Evolutionary conservation across 2,888 invertebrate species (phyloP).

Genomic region (Pseudolycoriella hygida): DNA sequence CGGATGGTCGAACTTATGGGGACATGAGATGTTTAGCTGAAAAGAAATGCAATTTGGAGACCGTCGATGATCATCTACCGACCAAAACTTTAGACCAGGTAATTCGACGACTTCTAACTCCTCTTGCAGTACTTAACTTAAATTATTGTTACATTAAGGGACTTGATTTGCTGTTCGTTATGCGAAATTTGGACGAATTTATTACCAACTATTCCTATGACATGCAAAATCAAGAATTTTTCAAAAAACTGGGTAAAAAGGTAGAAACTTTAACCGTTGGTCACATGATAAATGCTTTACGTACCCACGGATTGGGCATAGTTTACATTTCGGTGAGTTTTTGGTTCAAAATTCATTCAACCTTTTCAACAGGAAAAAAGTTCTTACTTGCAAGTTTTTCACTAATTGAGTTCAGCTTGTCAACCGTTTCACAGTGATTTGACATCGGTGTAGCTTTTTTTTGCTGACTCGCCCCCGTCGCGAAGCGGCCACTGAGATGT

Average conservation of each 20-base stretch:
- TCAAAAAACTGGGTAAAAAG: slow-evolving; percentile 78
- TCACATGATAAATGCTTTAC: slow-evolving; percentile 90
- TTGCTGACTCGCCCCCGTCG: too few species aligned
- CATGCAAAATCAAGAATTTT: slow-evolving; percentile 89
- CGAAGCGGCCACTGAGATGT: too few species aligned
- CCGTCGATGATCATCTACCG: slow-evolving; percentile 85
- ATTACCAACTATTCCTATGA: slow-evolving; percentile 89
- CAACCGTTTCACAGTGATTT: too few species aligned
- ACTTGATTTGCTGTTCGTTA: slow-evolving; percentile 88
- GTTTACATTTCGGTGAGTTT: slow-evolving; percentile 72
- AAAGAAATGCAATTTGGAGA: slow-evolving; percentile 60
- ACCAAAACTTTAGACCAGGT: slow-evolving; percentile 90
- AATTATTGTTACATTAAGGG: slow-evolving; percentile 34
- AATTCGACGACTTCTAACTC: slow-evolving; percentile 1
- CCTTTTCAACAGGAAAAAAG: too few species aligned
- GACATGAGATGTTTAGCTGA: slow-evolving; percentile 89
- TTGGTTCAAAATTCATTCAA: too few species aligned
- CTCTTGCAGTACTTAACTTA: not conserved
- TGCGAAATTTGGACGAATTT: slow-evolving; percentile 90
- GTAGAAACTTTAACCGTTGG: slow-evolving; percentile 88
- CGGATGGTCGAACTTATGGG: slow-evolving; percentile 95
- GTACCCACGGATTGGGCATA: slow-evolving; percentile 92
- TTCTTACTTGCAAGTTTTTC: too few species aligned
- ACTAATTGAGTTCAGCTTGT: too few species aligned
- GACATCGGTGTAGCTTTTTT: too few species aligned